phyloP scores from a whole-genome alignment of 2,797 vertebrate genomes.

The Aselliscus stoliczkanus region DNA sequence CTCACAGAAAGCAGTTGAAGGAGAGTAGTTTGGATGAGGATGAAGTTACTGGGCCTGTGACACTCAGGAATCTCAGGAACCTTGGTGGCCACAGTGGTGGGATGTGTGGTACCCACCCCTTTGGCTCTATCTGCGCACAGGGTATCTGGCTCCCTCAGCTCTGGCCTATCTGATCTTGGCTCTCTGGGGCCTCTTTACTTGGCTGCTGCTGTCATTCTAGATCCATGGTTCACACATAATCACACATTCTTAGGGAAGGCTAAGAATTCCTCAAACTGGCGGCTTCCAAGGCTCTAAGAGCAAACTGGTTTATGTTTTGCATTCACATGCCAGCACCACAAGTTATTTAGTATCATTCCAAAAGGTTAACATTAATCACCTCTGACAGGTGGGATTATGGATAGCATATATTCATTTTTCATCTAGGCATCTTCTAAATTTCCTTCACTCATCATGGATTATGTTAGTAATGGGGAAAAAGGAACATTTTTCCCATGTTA shows the following conservation, averaged over 20 bases:
- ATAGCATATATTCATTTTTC: background rate
- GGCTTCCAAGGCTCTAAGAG: background rate
- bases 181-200: background rate
- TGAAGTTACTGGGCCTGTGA: background rate
- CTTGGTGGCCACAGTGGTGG: background rate
- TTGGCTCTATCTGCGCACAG: background rate
- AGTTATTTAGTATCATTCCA: background rate
- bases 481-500: background rate
- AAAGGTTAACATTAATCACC: background rate
- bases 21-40: background rate
- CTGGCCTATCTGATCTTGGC: background rate
- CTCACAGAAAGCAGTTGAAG: background rate
- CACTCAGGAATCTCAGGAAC: background rate
- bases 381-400: background rate
- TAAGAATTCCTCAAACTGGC: background rate
- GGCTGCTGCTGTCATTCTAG: background rate
- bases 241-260: background rate
- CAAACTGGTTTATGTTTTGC: background rate
- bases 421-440: background rate
- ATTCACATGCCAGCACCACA: background rate
- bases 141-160: background rate
- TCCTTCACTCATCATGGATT: background rate
- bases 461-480: background rate
- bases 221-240: background rate
- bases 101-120: accelerated